A percentile compares a stretch with the other conserved stretches of the same genome.
These are phyloP conservation scores for Drosophila subobscura DNA, from an alignment of 1,140 invertebrate species.

Conservation along the genomic window DNA sequence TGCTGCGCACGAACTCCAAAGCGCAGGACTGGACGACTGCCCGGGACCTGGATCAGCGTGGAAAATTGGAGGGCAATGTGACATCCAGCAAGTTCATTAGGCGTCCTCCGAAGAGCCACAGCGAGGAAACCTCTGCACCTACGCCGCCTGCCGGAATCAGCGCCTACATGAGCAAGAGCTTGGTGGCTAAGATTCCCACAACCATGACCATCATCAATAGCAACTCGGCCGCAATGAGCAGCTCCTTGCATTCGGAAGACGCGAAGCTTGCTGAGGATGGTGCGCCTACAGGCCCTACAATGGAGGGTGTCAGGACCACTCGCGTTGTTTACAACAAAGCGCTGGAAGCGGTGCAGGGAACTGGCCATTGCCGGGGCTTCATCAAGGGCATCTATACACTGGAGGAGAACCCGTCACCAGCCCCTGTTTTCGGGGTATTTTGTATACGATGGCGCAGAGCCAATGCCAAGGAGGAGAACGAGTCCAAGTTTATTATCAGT, in stretches of 20 bases:
- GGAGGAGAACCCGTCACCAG: constrained; percentile 9
- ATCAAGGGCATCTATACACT: constrained; percentile 68
- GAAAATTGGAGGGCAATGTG: constrained; percentile 54
- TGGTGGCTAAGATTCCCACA: constrained; percentile 73
- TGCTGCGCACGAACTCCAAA: constrained; percentile 74
- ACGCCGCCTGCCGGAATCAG: constrained; percentile 24
- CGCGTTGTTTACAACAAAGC: constrained; percentile 78
- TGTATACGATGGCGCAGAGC: constrained; percentile 79
- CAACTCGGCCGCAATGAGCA: constrained; percentile 49
- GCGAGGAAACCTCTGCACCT: constrained; percentile 16
- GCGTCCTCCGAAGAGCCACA: constrained; percentile 31
- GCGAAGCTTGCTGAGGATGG: constrained; percentile 48
- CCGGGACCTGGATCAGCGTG: constrained; percentile 66
- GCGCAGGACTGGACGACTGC: constrained; percentile 66
- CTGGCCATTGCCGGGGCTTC: constrained; percentile 77
- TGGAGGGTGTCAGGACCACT: constrained; percentile 40
- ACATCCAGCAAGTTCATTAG: constrained; percentile 50
- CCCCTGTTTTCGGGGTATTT: constrained; percentile 73
- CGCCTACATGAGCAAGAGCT: constrained; percentile 67
- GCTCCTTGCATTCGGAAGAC: constrained; percentile 64
- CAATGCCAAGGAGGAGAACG: constrained; percentile 76
- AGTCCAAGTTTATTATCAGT: constrained; percentile 80
- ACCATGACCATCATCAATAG: constrained; percentile 82
- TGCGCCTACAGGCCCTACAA: not conserved
- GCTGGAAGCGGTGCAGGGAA: constrained; percentile 72